phyloP scores from a whole-genome alignment of 2,888 invertebrate genomes.

The Apantesis nais region DNA sequence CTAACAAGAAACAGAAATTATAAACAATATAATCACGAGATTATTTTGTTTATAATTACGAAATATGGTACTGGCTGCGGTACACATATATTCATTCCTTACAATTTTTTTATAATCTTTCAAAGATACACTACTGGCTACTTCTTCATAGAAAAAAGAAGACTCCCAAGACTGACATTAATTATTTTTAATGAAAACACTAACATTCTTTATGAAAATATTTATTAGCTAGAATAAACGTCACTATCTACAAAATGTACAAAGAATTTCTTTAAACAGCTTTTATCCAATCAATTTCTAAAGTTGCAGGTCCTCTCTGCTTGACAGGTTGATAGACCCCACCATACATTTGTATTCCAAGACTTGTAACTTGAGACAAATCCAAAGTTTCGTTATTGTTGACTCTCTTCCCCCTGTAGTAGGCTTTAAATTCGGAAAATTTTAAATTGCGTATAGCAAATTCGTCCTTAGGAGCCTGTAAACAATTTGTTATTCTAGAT shows the following conservation, averaged over 20 bases:
- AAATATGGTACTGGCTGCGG: too few relatives aligned
- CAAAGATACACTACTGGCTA: too few relatives aligned
- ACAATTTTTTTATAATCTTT: too few relatives aligned
- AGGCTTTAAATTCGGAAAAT: slow-evolving; percentile 86
- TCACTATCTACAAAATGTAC: slow-evolving; percentile 5
- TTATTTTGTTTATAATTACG: too few relatives aligned
- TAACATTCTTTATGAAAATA: neutral
- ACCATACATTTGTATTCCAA: slow-evolving; percentile 88
- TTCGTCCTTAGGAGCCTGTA: slow-evolving; percentile 82
- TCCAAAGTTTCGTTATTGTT: slow-evolving; percentile 85
- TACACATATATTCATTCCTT: too few relatives aligned
- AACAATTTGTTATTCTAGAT: slow-evolving; percentile 26
- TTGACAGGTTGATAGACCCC: slow-evolving; percentile 88
- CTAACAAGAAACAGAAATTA: too few relatives aligned
- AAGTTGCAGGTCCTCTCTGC: slow-evolving; percentile 87
- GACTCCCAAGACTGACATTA: too few relatives aligned
- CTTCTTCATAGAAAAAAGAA: too few relatives aligned
- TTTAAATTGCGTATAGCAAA: slow-evolving; percentile 83
- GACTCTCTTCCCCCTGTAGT: slow-evolving; percentile 86
- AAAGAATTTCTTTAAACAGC: slow-evolving; percentile 59
- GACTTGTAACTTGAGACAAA: slow-evolving; percentile 83
- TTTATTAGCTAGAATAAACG: neutral
- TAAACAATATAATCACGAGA: too few relatives aligned
- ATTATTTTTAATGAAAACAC: neutral
- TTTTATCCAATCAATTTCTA: slow-evolving; percentile 87